Evolutionary conservation across 2,888 invertebrate genomes (phyloP).

Genomic region (Bruchidius siliquastri): DNA sequence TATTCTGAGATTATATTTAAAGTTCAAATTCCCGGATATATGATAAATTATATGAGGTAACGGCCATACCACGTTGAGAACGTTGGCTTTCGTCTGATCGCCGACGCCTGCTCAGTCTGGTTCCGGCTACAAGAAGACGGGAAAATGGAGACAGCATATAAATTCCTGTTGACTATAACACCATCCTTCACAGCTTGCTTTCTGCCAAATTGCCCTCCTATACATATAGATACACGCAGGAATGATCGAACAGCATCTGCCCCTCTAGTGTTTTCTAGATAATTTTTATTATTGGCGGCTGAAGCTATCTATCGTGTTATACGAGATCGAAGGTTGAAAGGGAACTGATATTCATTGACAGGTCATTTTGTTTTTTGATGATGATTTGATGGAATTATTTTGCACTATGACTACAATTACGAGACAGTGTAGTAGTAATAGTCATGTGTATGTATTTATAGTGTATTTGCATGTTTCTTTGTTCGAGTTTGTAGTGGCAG

Average conservation of each 20-base stretch:
- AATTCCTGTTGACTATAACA: background rate
- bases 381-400: background rate
- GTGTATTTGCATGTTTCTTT: too few relatives aligned
- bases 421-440: too few relatives aligned
- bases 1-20: too few relatives aligned
- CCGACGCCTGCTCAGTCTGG: too few relatives aligned
- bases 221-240: background rate
- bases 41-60: too few relatives aligned
- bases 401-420: background rate
- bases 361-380: background rate
- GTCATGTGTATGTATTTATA: too few relatives aligned
- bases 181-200: background rate
- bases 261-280: background rate
- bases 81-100: too few relatives aligned
- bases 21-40: too few relatives aligned
- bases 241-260: background rate
- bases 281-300: background rate
- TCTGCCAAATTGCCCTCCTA: background rate
- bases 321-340: background rate
- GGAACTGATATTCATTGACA: background rate
- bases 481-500: too few relatives aligned
- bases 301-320: background rate
- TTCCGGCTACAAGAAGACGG: too few relatives aligned
- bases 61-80: too few relatives aligned
- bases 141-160: too few relatives aligned